Conservation (phyloP, 2,888 invertebrate genomes). For the Apamea sordens region DNA sequence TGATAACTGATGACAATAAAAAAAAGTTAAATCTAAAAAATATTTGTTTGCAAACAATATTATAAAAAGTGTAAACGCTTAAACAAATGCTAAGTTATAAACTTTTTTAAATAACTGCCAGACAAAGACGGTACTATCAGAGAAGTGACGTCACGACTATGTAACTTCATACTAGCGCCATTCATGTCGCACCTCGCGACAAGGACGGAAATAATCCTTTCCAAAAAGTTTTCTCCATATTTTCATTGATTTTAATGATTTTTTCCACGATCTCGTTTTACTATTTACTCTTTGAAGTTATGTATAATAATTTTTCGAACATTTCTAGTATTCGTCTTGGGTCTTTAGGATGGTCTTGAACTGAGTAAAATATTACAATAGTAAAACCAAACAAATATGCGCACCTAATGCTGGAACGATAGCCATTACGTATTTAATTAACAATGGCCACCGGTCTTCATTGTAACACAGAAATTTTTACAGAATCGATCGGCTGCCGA, state of each 20-base stretch:
- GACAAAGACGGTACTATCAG: neutral
- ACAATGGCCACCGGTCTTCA: constrained; percentile 27
- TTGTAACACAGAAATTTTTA: constrained; percentile 10
- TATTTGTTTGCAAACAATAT: neutral
- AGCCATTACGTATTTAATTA: neutral
- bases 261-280: neutral
- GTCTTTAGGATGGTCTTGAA: neutral
- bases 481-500: no score
- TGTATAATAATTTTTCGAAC: neutral
- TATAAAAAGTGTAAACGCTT: neutral
- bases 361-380: neutral
- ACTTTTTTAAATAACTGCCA: neutral
- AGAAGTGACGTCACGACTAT: neutral
- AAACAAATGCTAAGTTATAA: neutral
- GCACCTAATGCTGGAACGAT: neutral
- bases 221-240: neutral
- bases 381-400: neutral
- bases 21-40: neutral
- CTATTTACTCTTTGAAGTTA: neutral
- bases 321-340: no score
- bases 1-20: neutral
- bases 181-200: neutral
- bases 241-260: neutral
- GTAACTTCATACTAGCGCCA: neutral
- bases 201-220: neutral